Evolutionary conservation across 2,888 invertebrate species (phyloP), one percentile per base, ranked within the genome.

Genomic region (Cataglyphis altisquamis): DNA sequence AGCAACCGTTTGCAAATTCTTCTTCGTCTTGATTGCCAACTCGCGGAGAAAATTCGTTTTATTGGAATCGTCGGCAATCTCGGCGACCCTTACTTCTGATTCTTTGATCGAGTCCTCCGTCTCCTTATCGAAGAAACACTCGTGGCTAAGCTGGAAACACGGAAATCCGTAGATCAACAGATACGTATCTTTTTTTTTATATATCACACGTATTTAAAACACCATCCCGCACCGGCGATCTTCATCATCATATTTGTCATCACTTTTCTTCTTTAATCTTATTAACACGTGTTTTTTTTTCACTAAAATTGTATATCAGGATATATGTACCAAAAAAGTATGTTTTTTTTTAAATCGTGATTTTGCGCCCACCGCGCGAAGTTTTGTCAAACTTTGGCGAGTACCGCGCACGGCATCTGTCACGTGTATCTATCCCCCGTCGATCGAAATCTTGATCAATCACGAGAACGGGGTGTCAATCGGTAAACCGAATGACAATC

Each of bases 1-100:
- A 90, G 91, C 91, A 92, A 92, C 92, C 92, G 93, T 91, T 94
- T 93, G 94, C 94, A 94, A 93, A 94, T 94, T 94, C 93, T 92
- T 90, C 87, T 84, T 85, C 87, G 83, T 89, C 91, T 92, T 91
- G 91, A 92, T 91, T 94, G 92, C 92, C 92, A 94, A 94, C 90
- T 94, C 93, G 92, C 91, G 92, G 91, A 89, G 94, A 93, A 94
- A 93, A 92, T 93, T 93, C 93, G 91, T 93, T 93, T 94, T 94
- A 94, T 94, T 94, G 93, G 92, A 93, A 93, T 91, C 91, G 89
- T 86, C 84, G 84, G 68, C 57, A 73, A 74, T 82, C 83, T 60
- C 72, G 64, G 52, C 74, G 77, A 81, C 78, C 85, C 82, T 86
- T 82, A 84, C 81, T 78, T 83, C 74, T 52, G 74, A 84, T 88